A percentile compares a stretch with the other conserved stretches of the same genome.
phyloP scores from a whole-genome alignment of 2,113 vertebrate genomes.

The Lota lota region DNA sequence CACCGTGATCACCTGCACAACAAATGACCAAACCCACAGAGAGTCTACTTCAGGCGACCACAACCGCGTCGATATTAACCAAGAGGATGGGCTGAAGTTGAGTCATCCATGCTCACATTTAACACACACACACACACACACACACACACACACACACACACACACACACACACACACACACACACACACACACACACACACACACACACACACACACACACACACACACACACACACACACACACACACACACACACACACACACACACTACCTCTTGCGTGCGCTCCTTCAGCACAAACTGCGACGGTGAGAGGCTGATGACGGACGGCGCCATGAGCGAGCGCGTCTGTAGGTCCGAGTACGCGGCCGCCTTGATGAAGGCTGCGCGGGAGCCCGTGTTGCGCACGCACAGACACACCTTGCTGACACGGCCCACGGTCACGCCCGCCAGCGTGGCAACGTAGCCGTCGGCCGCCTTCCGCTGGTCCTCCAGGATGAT shows the following conservation, averaged over 20 bases:
- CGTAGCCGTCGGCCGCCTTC: slow-evolving; percentile 82
- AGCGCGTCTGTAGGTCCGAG: slow-evolving; percentile 70
- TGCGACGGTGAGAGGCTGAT: slow-evolving; percentile 86
- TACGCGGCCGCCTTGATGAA: slow-evolving; percentile 87
- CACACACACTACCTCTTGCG: slow-evolving; percentile 76
- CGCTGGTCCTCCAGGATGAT: slow-evolving; percentile 88
- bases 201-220: too few species aligned
- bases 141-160: too few species aligned
- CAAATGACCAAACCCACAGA: background rate
- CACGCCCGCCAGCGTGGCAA: slow-evolving; percentile 72
- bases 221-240: too few species aligned
- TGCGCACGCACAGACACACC: slow-evolving; percentile 79
- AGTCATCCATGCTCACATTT: too few species aligned
- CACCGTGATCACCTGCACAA: slow-evolving; percentile 82
- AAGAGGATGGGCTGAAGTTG: too few species aligned
- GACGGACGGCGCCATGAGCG: slow-evolving; percentile 72
- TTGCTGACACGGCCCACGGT: slow-evolving; percentile 70
- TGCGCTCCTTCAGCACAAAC: slow-evolving; percentile 88
- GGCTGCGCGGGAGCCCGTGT: slow-evolving; percentile 89
- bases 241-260: too few species aligned
- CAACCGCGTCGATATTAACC: too few species aligned
- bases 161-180: too few species aligned
- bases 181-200: too few species aligned
- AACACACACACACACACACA: too few species aligned
- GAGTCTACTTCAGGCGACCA: background rate